A percentile compares a stretch with the other conserved stretches of the same genome.
Evolutionary conservation across 2,888 invertebrate species (phyloP).

Genomic region (Ochropleura plecta): DNA sequence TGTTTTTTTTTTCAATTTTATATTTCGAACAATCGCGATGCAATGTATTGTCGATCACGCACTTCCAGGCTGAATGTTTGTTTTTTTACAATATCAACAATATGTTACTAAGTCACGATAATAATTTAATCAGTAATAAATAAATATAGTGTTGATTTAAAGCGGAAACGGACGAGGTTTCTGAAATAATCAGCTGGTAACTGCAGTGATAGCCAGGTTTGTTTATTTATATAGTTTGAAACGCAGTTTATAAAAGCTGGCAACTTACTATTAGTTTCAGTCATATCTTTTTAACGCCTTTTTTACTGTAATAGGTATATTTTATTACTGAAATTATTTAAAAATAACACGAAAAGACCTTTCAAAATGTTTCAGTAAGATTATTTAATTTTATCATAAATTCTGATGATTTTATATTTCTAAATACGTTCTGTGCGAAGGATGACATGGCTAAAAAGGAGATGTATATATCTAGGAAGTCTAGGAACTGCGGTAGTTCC

Average conservation of each 20-base stretch:
- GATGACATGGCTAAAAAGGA: too few species aligned
- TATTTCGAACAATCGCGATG: neutral
- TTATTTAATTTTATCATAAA: neutral
- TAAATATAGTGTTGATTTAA: slow-evolving; percentile 9
- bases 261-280: slow-evolving; percentile 10
- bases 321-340: slow-evolving; percentile 11
- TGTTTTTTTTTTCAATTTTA: slow-evolving; percentile 24
- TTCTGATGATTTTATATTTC: neutral
- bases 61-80: neutral
- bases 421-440: neutral
- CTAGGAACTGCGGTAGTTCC: too few species aligned
- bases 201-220: slow-evolving; percentile 19
- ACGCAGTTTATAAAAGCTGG: neutral
- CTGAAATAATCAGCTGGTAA: slow-evolving; percentile 23
- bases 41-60: neutral
- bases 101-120: neutral
- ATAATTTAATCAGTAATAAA: slow-evolving; percentile 7
- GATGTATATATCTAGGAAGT: too few species aligned
- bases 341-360: neutral
- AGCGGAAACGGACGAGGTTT: slow-evolving; percentile 29
- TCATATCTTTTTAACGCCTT: neutral
- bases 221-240: slow-evolving; percentile 15
- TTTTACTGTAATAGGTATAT: slow-evolving; percentile 21
- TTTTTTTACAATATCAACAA: neutral
- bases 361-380: neutral